These are phyloP conservation scores for Pteropus rufus DNA, from an alignment of 2,797 vertebrate genomes.

Conservation along the genomic window DNA sequence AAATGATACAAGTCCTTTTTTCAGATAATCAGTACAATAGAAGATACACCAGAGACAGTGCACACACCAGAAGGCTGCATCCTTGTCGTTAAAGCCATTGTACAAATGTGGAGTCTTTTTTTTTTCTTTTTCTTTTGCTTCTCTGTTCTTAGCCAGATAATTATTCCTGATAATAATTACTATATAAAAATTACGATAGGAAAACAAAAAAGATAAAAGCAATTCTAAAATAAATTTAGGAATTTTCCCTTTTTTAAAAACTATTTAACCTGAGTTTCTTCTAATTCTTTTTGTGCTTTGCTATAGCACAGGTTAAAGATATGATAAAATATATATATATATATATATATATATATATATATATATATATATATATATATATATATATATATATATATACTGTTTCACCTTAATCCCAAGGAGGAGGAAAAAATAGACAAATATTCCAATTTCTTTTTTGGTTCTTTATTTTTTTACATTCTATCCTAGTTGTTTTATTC, in stretches of 20 bases:
- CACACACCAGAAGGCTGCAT: background rate
- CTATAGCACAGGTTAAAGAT: background rate
- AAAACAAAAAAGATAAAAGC: background rate
- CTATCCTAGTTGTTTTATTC: background rate
- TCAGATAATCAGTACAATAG: background rate
- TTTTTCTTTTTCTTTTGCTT: background rate
- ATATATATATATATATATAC: background rate
- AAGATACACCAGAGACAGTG: background rate
- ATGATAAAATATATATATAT: background rate
- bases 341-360: no score
- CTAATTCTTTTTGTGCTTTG: background rate
- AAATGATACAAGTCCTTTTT: background rate
- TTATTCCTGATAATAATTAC: background rate
- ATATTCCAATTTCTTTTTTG: background rate
- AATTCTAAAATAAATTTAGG: background rate
- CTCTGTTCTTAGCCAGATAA: background rate
- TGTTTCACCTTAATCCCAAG: background rate
- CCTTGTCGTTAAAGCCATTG: background rate
- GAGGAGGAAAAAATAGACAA: background rate
- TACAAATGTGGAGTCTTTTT: background rate
- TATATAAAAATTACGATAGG: background rate
- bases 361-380: background rate
- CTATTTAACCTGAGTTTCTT: background rate
- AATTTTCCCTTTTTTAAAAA: background rate
- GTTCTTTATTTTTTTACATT: background rate